phyloP scores from a whole-genome alignment of 2,113 vertebrate genomes.

The Phoenicopterus ruber region DNA sequence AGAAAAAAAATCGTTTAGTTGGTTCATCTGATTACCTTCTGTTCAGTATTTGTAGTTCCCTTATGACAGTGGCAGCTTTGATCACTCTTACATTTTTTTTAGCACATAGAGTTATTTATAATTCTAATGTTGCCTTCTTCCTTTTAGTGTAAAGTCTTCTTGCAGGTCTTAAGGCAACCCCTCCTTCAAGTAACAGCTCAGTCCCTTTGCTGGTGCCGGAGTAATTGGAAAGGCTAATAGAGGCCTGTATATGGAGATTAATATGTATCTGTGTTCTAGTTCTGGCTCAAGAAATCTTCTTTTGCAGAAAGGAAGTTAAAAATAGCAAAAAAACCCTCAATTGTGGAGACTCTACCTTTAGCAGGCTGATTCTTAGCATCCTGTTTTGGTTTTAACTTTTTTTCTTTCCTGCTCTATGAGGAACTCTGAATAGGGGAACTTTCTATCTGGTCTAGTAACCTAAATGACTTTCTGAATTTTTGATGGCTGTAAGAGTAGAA shows the following conservation, averaged over 20 bases:
- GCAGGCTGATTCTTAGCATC: conserved; percentile 36
- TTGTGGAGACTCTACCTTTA: conserved; percentile 24
- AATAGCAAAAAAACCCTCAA: background rate
- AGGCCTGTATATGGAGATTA: background rate
- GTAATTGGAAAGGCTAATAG: background rate
- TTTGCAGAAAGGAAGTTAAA: background rate
- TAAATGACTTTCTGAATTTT: background rate
- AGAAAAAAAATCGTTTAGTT: too few relatives aligned
- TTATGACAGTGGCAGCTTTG: background rate
- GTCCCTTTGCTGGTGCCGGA: background rate
- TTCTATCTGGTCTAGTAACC: background rate
- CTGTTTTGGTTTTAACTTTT: conserved; percentile 46
- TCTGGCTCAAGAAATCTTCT: background rate
- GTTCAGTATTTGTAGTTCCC: background rate
- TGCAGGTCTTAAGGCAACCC: background rate
- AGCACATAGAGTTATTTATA: background rate
- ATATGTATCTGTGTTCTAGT: background rate
- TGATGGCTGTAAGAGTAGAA: background rate
- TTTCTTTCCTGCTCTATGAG: conserved; percentile 18
- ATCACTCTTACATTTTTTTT: background rate
- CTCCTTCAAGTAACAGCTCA: background rate
- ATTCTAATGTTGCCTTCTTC: background rate
- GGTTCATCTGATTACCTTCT: background rate
- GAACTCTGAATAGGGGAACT: conserved; percentile 57
- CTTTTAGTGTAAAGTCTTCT: background rate